Evolutionary conservation across 2,113 vertebrate species (phyloP).

Genomic region (Alectura lathami): DNA sequence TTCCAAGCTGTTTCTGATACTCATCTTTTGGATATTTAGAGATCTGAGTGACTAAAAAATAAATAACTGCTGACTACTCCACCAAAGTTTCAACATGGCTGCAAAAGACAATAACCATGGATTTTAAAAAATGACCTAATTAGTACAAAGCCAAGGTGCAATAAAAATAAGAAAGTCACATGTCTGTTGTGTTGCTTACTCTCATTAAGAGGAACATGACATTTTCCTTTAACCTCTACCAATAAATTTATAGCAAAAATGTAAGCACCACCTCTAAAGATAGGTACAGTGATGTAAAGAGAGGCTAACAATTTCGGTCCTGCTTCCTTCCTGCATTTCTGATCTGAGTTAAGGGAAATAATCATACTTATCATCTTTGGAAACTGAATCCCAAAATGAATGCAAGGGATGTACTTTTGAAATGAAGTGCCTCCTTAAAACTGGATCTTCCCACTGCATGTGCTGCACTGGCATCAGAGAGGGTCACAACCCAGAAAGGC

Average conservation of each 20-base stretch:
- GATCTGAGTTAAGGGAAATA: neutral
- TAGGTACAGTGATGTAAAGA: neutral
- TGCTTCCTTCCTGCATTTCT: neutral
- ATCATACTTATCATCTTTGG: neutral
- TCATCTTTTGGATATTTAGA: neutral
- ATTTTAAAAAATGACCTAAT: neutral
- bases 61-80: neutral
- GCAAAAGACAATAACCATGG: neutral
- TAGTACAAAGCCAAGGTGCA: neutral
- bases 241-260: neutral
- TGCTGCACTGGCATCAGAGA: neutral
- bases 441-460: neutral
- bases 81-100: neutral
- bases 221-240: neutral
- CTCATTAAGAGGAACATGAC: neutral
- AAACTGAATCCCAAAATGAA: neutral
- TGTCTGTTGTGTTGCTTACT: rapidly evolving
- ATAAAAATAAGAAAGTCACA: neutral
- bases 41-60: neutral
- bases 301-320: neutral
- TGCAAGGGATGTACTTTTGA: neutral
- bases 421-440: neutral
- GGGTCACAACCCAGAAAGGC: neutral
- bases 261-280: neutral
- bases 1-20: slow-evolving; percentile 10